These are phyloP conservation scores for Pardalotus punctatus DNA, from an alignment of 2,113 vertebrate species.

Conservation along the genomic window DNA sequence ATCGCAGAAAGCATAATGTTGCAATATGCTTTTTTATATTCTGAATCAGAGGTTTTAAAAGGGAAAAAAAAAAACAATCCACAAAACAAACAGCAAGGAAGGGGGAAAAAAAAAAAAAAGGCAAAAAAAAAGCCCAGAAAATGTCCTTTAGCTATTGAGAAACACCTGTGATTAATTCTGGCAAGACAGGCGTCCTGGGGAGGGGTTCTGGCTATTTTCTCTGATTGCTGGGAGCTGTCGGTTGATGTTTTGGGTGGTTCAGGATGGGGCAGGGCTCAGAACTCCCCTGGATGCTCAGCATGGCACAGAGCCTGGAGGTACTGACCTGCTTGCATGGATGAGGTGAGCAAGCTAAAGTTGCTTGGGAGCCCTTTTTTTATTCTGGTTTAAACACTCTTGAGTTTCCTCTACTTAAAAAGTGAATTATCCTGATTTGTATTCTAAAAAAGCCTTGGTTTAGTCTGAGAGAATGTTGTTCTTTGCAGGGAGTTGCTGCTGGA, in stretches of 20 bases:
- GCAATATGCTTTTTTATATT: neutral
- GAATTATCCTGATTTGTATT: neutral
- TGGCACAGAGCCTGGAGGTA: fast-evolving
- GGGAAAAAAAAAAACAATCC: fast-evolving
- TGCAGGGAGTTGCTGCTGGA: neutral
- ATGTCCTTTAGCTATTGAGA: neutral
- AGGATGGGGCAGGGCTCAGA: fast-evolving
- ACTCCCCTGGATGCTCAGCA: fast-evolving
- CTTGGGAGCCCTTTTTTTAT: neutral
- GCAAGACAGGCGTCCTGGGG: neutral
- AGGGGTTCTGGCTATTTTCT: neutral
- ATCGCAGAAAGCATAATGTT: neutral
- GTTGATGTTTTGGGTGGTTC: neutral
- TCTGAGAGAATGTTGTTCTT: neutral
- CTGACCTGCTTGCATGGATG: fast-evolving
- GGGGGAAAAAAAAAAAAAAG: fast-evolving
- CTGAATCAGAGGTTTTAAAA: neutral
- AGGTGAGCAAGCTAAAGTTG: neutral
- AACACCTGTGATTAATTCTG: neutral
- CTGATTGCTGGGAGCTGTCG: neutral
- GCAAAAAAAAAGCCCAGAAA: neutral
- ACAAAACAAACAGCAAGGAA: no score
- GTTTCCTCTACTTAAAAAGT: neutral
- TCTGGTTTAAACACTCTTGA: neutral
- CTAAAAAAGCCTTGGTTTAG: neutral